phyloP scores from a whole-genome alignment of 2,113 vertebrate species.

The Trichechus manatus region DNA sequence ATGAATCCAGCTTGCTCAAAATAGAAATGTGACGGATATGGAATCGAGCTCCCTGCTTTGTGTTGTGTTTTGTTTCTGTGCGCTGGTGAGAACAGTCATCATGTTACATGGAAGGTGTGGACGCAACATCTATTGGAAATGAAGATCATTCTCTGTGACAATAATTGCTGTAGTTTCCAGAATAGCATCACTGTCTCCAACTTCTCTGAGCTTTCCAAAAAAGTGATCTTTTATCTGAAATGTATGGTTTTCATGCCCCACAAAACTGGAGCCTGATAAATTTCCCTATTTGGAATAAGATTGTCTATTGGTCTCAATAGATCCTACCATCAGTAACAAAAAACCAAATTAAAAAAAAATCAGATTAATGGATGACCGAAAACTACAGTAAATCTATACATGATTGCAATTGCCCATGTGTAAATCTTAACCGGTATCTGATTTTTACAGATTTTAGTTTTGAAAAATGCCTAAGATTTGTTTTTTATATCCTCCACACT shows the following conservation, averaged over 20 bases:
- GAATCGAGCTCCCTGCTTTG: background rate
- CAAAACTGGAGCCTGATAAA: background rate
- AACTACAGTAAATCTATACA: conserved; percentile 71
- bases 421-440: conserved; percentile 45
- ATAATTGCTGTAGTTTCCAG: conserved; percentile 22
- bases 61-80: conserved; percentile 53
- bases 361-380: background rate
- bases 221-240: conserved; percentile 5
- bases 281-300: conserved; percentile 36
- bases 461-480: background rate
- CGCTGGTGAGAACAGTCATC: background rate
- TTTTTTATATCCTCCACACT: background rate
- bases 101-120: conserved; percentile 55
- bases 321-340: background rate
- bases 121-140: background rate
- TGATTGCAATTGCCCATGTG: conserved; percentile 76
- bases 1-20: conserved; percentile 58
- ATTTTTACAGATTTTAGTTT: conserved; percentile 46
- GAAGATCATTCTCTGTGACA: conserved; percentile 53
- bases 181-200: conserved; percentile 33
- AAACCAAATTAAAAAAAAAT: conserved; percentile 32
- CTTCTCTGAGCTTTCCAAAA: conserved; percentile 18
- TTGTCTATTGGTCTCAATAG: background rate
- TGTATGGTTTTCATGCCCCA: background rate
- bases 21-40: conserved; percentile 44